These are phyloP conservation scores for Achatina immaculata DNA, from an alignment of 1,140 invertebrate genomes.

Conservation along the genomic window DNA sequence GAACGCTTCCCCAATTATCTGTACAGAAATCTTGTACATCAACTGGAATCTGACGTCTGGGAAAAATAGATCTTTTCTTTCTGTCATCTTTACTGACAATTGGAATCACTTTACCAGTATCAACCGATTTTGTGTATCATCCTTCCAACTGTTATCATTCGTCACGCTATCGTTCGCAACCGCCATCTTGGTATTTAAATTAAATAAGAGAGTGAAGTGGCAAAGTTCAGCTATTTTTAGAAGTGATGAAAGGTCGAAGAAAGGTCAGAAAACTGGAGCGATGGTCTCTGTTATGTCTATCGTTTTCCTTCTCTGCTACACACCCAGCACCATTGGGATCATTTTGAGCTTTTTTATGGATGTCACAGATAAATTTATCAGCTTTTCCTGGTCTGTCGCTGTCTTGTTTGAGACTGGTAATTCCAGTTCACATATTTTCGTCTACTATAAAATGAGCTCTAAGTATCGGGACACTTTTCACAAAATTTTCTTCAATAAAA, in stretches of 20 bases:
- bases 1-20: background rate
- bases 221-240: background rate
- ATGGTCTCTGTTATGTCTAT: background rate
- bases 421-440: too few relatives aligned
- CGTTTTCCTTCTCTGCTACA: background rate
- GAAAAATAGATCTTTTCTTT: background rate
- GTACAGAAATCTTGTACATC: constrained; percentile 1
- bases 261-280: background rate
- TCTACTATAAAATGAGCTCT: too few relatives aligned
- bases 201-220: background rate
- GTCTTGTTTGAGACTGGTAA: too few relatives aligned
- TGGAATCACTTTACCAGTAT: background rate
- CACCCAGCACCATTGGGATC: background rate
- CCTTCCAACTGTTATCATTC: background rate
- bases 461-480: too few relatives aligned
- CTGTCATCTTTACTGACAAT: background rate
- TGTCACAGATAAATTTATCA: too few relatives aligned
- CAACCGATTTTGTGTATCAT: background rate
- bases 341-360: too few relatives aligned
- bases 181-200: background rate
- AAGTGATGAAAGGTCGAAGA: background rate
- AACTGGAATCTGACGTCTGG: background rate
- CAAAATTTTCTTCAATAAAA: too few relatives aligned
- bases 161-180: background rate
- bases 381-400: too few relatives aligned